These are phyloP conservation scores for Hemicentrotus pulcherrimus DNA, from an alignment of 35 echinoderm and acorn worm species.

Conservation along the genomic window DNA sequence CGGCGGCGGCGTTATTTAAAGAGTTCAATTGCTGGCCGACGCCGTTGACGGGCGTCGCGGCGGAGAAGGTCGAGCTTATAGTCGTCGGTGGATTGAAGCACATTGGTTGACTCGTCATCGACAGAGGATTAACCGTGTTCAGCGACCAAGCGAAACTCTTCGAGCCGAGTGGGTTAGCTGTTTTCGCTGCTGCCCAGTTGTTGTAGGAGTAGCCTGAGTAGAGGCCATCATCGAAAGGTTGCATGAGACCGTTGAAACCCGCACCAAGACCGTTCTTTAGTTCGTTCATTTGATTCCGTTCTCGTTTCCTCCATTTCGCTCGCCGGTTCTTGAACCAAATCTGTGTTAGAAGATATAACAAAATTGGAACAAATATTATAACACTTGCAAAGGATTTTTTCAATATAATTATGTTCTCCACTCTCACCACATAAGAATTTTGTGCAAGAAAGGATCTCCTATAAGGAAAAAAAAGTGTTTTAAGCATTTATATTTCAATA, in stretches of 20 bases:
- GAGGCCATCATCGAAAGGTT: constrained; percentile 79
- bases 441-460: too few relatives aligned
- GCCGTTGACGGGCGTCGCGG: constrained; percentile 65
- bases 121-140: constrained; percentile 75
- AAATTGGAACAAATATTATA: background rate
- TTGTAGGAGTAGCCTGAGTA: constrained; percentile 96
- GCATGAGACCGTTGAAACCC: constrained; percentile 84
- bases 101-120: constrained; percentile 85
- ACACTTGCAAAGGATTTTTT: background rate
- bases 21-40: constrained; percentile 61
- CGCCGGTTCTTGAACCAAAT: constrained; percentile 98
- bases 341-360: constrained; percentile 55
- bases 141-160: constrained; percentile 96
- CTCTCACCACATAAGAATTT: too few relatives aligned
- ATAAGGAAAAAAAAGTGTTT: too few relatives aligned
- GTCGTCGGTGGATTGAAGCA: constrained; percentile 85
- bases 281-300: constrained; percentile 96
- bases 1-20: constrained; percentile 68
- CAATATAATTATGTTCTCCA: too few relatives aligned
- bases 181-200: constrained; percentile 82
- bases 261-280: constrained; percentile 89
- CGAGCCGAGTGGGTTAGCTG: constrained; percentile 70
- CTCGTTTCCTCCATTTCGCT: constrained; percentile 97
- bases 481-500: too few relatives aligned
- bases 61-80: constrained; percentile 75